A percentile compares a stretch with the other conserved stretches of the same genome.
These are phyloP conservation scores for Patiria miniata DNA, from an alignment of 35 echinoderm and acorn worm genomes.

Conservation along the genomic window DNA sequence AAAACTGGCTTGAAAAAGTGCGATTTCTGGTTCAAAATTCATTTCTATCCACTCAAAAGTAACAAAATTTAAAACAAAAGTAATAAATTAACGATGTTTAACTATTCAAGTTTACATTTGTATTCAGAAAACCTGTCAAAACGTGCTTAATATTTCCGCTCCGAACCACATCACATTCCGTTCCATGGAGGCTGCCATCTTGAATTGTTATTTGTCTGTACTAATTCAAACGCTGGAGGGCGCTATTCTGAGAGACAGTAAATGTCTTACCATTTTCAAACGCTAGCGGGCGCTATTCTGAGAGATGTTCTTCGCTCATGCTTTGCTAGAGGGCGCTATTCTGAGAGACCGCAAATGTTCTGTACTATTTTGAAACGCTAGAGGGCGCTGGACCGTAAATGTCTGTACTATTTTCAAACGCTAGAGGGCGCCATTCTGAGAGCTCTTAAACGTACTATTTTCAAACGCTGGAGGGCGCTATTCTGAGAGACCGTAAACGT, in stretches of 20 bases:
- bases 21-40: slow-evolving; percentile 12
- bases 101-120: no score
- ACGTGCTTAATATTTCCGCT: neutral
- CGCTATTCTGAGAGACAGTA: slow-evolving; percentile 11
- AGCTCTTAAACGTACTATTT: neutral
- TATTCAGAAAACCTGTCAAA: neutral
- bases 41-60: neutral
- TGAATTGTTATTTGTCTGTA: no score
- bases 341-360: slow-evolving; percentile 3
- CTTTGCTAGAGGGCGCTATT: slow-evolving; percentile 5
- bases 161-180: neutral
- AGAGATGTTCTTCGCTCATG: neutral
- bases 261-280: no score
- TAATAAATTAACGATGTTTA: no score
- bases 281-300: no score
- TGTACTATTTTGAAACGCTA: no score
- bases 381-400: no score
- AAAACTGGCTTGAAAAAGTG: slow-evolving; percentile 6
- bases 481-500: slow-evolving; percentile 13
- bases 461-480: slow-evolving; percentile 7
- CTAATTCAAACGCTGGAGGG: slow-evolving; percentile 6
- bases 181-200: neutral
- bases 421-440: no score
- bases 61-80: neutral
- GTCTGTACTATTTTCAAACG: no score